These are phyloP conservation scores for Ctenochaetus hawaiiensis DNA, from an alignment of 2,797 vertebrate genomes.

Conservation along the genomic window DNA sequence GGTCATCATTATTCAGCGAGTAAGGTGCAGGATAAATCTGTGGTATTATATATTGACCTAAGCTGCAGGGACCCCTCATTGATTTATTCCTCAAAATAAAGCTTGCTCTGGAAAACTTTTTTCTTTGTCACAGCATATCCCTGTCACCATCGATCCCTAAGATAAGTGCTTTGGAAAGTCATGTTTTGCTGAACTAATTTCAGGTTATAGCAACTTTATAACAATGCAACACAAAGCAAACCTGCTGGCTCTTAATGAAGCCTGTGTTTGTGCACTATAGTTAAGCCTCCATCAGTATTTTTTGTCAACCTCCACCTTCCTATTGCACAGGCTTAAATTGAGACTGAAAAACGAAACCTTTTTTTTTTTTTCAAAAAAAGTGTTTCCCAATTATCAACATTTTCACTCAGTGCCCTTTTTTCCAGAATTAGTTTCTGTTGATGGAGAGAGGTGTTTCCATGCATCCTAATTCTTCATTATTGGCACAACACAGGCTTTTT, in stretches of 20 bases:
- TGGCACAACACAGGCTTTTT: constrained; percentile 37
- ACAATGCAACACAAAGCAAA: constrained; percentile 30
- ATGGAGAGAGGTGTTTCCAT: constrained; percentile 14
- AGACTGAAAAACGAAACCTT: constrained; percentile 17
- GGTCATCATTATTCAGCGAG: constrained; percentile 45
- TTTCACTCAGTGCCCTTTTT: constrained; percentile 17
- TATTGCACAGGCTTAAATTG: constrained; percentile 31
- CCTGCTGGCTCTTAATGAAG: constrained; percentile 1
- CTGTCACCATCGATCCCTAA: constrained; percentile 62
- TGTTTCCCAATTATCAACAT: not conserved
- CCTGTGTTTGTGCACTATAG: not conserved
- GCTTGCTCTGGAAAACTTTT: constrained; percentile 56
- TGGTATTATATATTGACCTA: constrained; percentile 69
- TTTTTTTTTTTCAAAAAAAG: too few relatives aligned
- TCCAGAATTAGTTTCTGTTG: constrained; percentile 4
- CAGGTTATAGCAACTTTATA: constrained; percentile 43
- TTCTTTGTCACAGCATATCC: constrained; percentile 56
- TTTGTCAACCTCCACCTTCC: constrained; percentile 17
- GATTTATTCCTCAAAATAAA: constrained; percentile 56
- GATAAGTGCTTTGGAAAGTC: constrained; percentile 65
- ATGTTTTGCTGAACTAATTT: constrained; percentile 47
- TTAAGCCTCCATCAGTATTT: constrained; percentile 9
- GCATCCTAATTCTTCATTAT: constrained; percentile 43
- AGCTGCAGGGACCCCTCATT: constrained; percentile 59
- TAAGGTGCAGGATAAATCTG: constrained; percentile 32